Evolutionary conservation across 2,113 vertebrate species (phyloP).

Genomic region (Burhinus bistriatus): DNA sequence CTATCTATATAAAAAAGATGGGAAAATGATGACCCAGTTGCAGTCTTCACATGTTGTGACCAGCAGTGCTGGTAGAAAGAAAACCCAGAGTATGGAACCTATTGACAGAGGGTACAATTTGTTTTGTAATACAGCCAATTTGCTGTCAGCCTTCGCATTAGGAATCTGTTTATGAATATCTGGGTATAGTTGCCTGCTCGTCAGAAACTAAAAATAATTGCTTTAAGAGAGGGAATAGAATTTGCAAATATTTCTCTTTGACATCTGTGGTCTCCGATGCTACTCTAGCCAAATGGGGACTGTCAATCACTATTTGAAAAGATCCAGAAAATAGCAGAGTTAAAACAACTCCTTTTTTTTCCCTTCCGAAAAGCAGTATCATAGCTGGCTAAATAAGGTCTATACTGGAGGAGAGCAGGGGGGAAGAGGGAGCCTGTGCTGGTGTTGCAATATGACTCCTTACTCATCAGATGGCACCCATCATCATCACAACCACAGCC

Average conservation of each 20-base stretch:
- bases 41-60: background rate
- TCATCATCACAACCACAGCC: constrained; percentile 35
- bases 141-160: constrained; percentile 29
- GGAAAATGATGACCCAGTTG: background rate
- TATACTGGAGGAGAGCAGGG: background rate
- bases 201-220: constrained; percentile 56
- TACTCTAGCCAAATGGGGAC: constrained; percentile 7
- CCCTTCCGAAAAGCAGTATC: background rate
- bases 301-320: constrained; percentile 40
- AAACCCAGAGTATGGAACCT: constrained; percentile 1
- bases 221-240: constrained; percentile 22
- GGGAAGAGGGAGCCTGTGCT: background rate
- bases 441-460: constrained; percentile 41
- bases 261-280: constrained; percentile 21
- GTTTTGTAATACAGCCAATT: background rate
- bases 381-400: constrained; percentile 49
- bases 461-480: constrained; percentile 60
- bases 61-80: background rate
- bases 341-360: background rate
- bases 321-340: constrained; percentile 11
- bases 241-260: constrained; percentile 56
- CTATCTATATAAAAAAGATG: background rate
- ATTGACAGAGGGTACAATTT: background rate
- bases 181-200: background rate
- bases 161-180: constrained; percentile 33